Conservation (phyloP, 2,888 invertebrate genomes). For the Eupithecia centaureata region DNA sequence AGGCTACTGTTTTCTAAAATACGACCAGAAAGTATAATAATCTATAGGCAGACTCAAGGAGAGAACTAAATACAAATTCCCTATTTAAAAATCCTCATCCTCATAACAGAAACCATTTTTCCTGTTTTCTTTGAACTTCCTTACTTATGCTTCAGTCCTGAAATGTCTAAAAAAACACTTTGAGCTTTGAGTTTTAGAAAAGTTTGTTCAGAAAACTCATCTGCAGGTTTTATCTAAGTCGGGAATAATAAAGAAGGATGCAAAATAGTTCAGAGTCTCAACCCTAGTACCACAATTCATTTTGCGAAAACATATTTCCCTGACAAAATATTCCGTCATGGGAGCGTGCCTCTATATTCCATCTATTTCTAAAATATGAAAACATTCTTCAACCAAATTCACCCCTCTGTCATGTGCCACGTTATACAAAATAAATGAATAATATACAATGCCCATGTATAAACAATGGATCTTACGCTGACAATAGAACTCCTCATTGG, state of each 20-base stretch:
- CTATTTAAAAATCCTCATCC: no score
- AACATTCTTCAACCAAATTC: constrained; percentile 50
- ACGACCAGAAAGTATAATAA: background rate
- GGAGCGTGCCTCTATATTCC: constrained; percentile 40
- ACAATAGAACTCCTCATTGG: constrained; percentile 7
- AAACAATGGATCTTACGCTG: constrained; percentile 7
- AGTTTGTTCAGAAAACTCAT: background rate
- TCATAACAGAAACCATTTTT: no score
- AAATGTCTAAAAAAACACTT: background rate
- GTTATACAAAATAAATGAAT: background rate
- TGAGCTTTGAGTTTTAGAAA: background rate
- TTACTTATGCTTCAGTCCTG: background rate
- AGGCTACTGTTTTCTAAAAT: background rate
- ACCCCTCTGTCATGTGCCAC: constrained; percentile 44
- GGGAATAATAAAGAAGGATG: background rate
- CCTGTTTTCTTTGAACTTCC: background rate
- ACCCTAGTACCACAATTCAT: background rate
- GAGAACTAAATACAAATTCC: no score
- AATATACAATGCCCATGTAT: constrained; percentile 8
- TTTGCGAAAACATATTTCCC: constrained; percentile 6
- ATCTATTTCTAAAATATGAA: constrained; percentile 45
- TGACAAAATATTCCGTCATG: constrained; percentile 10
- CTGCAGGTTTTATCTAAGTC: background rate
- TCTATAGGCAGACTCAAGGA: background rate
- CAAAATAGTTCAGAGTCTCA: background rate